Evolutionary conservation across 2,888 invertebrate species (phyloP).

Genomic region (Lithophane semibrunnea): DNA sequence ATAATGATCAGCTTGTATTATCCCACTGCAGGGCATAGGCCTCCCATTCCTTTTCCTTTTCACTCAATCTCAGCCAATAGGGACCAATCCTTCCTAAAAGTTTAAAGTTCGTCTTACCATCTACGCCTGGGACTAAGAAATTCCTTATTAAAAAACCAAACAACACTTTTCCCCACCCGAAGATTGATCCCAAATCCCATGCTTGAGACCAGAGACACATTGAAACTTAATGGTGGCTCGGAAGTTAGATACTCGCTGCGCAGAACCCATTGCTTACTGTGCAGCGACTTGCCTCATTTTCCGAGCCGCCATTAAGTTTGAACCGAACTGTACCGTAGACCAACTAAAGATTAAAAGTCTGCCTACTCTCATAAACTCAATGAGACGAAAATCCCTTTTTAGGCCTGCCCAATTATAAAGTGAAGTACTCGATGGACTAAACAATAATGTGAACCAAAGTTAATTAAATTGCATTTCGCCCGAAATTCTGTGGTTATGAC

Average conservation of each 20-base stretch:
- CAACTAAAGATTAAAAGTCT: neutral
- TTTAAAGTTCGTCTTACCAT: too few relatives aligned
- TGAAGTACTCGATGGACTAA: constrained; percentile 18
- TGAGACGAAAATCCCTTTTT: neutral
- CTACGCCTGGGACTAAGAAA: too few relatives aligned
- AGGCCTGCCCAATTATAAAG: neutral
- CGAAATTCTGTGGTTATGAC: constrained; percentile 47
- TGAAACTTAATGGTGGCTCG: too few relatives aligned
- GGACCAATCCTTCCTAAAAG: neutral
- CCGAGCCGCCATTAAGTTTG: too few relatives aligned
- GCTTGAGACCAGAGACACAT: too few relatives aligned
- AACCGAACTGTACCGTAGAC: too few relatives aligned
- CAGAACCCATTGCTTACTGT: too few relatives aligned
- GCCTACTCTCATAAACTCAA: neutral
- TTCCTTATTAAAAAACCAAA: too few relatives aligned
- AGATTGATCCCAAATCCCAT: neutral
- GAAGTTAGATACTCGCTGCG: too few relatives aligned
- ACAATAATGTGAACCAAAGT: constrained; percentile 39
- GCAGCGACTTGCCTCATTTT: too few relatives aligned
- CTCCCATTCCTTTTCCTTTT: neutral
- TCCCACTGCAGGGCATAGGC: neutral
- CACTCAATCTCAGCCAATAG: neutral
- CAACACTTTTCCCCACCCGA: neutral
- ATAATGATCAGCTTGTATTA: too few relatives aligned
- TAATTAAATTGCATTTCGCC: constrained; percentile 48